Base-by-base conservation (phyloP, 2,113 vertebrate genomes). In the Mus musculus region DNA sequence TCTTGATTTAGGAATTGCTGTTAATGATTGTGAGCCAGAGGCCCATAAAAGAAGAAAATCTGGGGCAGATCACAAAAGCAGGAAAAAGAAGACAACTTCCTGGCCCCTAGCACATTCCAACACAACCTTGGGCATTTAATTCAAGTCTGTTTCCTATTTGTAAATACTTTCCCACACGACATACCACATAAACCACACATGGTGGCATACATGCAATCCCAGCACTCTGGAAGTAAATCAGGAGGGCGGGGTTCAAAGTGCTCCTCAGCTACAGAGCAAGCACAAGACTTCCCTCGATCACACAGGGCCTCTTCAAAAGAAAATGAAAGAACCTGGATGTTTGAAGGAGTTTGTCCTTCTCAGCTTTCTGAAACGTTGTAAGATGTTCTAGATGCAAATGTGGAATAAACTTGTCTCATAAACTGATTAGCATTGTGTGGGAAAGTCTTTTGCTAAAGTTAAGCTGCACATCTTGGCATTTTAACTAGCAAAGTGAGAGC, bases 1-100 rank as follows among this genome's bases (percentile, higher is more conserved):
- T 76, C 75, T 89, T 92, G 77, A 78, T 76, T 92, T 92, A 91
- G 63, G 77, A 88, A 78, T 36, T 90, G 11, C 8, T 42, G 75
- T 77, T 63, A 90, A 93, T 46, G 30, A 33, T 24, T 85, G n/a
- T 80, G 39, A 88, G 56, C 39, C 56, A 91, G 71, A 91, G 76
- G 39, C 82, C 85, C 39, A 33, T 56, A 59, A 42, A 91, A 39
- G 56, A 39, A 61, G 80, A 39, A 77, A 59, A 91, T 30, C 61
- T 82, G 67, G 39, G 63, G 93, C 12, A 7, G 46, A 30, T 69
- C 17, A 82, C 20, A 76, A 95, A 88, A n/a, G n/a, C 6, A 90
- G 42, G 22, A 65, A 89, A 36, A 87, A 84, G 26, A 89, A 42
- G 69, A 92, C 39, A 67, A 42, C 84, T 30, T 69, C 61, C 52